A percentile compares a stretch with the other conserved stretches of the same genome.
phyloP scores from a whole-genome alignment of 1,140 invertebrate genomes.

The Drosophila kanapiae region DNA sequence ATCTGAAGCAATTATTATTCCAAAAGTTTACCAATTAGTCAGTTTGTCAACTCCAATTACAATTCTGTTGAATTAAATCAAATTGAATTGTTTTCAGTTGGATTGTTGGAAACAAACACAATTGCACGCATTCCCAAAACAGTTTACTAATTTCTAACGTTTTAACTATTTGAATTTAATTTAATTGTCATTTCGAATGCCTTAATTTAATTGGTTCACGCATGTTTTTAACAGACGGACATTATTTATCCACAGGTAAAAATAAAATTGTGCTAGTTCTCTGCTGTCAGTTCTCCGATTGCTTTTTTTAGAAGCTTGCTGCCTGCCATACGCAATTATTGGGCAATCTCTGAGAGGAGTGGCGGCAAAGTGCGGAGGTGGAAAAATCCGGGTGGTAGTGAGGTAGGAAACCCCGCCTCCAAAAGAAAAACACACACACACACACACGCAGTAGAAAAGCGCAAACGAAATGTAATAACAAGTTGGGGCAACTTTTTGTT shows the following conservation, averaged over 20 bases:
- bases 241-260: constrained; percentile 41
- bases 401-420: neutral
- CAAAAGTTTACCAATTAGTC: neutral
- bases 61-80: neutral
- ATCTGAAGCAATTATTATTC: neutral
- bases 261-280: constrained; percentile 34
- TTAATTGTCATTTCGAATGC: neutral
- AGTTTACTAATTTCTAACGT: neutral
- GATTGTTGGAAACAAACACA: neutral
- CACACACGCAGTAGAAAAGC: neutral
- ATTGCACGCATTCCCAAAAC: no score
- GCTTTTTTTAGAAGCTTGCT: constrained; percentile 4
- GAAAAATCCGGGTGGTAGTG: no score
- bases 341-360: constrained; percentile 20
- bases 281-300: constrained; percentile 5
- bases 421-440: no score
- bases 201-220: neutral
- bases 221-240: neutral
- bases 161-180: neutral
- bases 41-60: neutral
- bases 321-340: constrained; percentile 42
- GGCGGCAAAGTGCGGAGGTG: neutral
- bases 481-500: constrained; percentile 29
- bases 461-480: constrained; percentile 49
- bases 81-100: neutral